Base-by-base conservation (phyloP, 2,797 vertebrate genomes). In the Pangasius larnaudii region DNA sequence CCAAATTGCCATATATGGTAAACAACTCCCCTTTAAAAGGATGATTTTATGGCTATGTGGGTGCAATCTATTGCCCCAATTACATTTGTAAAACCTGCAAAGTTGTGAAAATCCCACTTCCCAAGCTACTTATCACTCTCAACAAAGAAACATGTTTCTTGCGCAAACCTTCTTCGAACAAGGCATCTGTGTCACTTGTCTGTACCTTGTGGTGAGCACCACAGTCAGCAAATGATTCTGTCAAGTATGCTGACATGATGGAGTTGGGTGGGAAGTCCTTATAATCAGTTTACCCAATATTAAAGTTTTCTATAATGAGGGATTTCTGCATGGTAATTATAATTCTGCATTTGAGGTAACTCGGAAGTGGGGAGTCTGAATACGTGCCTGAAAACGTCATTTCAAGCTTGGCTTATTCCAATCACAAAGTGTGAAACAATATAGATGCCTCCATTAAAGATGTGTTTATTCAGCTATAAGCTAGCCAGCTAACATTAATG, bases 11-110 rank as follows among this genome's bases (percentile, higher is more conserved):
- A 18, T 78, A 19, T 19, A 78, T 33, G 16, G n/a, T 30, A 53
- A 30, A 53, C 46, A 51, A 49, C 42, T 51, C 27, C 13, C 24
- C 46, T 30, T 77, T 77, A 53, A 77, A 77, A 9, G 5, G 5
- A 2, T 77, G 72, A 53, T 77, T 77, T 77, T 18, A 51, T 30
- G 74, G 6, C 6, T 30, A 75, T 49, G 27, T 49, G 42, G 27
- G 11, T 51, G 46, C 16, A 51, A 18, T 51, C 14, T 53, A 13
- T 30, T 77, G 4, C 27, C 13, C 14, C 13, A 77, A 9, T n/a
- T 77, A 77, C 74, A 77, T 53, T 51, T 30, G 27, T 16, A 53
- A 77, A 77, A 51, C 46, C 74, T 77, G 74, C n/a, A 78, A 19
- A 16, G n/a, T 53, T 53, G 3, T 56, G 1, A 53, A n/a, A 51